A percentile compares a stretch with the other conserved stretches of the same genome.
These are phyloP conservation scores for Otus scops DNA, from an alignment of 2,797 vertebrate genomes.

Conservation along the genomic window DNA sequence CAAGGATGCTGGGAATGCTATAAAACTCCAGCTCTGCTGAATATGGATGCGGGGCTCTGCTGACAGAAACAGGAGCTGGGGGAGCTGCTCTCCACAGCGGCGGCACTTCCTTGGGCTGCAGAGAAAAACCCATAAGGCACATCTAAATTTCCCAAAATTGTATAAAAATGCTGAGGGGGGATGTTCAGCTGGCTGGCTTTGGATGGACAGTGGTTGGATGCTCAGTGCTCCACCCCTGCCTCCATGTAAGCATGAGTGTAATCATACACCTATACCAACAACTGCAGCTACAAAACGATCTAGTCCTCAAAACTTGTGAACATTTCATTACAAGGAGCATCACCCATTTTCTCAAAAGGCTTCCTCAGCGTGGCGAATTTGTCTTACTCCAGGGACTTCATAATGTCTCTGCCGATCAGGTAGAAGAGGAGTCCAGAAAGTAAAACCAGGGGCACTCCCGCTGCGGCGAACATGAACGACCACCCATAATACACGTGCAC, in stretches of 20 bases:
- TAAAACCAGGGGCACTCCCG: slow-evolving; percentile 81
- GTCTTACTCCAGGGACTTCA: slow-evolving; percentile 50
- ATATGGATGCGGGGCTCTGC: background rate
- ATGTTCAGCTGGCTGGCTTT: background rate
- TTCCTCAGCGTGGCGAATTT: background rate
- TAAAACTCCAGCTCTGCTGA: background rate
- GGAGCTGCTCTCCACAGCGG: background rate
- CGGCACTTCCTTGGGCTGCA: background rate
- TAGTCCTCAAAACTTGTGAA: background rate
- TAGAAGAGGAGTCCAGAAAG: slow-evolving; percentile 85
- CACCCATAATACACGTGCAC: slow-evolving; percentile 82
- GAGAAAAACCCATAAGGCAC: background rate
- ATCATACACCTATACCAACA: background rate
- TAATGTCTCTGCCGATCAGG: slow-evolving; percentile 75
- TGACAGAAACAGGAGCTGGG: background rate
- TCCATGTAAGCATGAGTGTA: background rate
- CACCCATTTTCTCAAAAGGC: background rate
- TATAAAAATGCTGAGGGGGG: background rate
- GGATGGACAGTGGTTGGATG: background rate
- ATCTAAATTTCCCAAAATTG: background rate
- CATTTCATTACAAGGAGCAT: background rate
- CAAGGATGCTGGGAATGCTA: slow-evolving; percentile 2
- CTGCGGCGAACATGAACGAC: slow-evolving; percentile 84
- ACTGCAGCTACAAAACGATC: background rate
- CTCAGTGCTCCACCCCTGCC: background rate